phyloP scores from a whole-genome alignment of 2,888 invertebrate species.

The Incurvaria masculella region DNA sequence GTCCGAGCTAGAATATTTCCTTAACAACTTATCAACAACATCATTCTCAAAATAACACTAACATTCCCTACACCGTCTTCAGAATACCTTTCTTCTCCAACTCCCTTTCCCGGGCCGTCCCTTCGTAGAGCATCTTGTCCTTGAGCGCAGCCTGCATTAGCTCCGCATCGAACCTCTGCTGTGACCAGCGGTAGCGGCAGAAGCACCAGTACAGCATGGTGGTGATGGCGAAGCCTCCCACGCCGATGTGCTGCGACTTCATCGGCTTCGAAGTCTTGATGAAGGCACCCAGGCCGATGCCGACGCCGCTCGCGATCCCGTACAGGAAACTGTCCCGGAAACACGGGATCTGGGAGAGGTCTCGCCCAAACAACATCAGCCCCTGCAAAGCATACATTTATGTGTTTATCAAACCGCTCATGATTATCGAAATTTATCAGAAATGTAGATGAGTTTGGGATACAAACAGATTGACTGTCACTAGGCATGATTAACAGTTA shows the following conservation, averaged over 20 bases:
- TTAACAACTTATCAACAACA: too few species aligned
- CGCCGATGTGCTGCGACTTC: slow-evolving; percentile 62
- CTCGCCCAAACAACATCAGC: slow-evolving; percentile 64
- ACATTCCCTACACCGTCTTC: slow-evolving; percentile 19
- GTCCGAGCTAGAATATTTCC: too few species aligned
- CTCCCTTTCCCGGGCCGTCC: slow-evolving; percentile 53
- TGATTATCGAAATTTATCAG: too few species aligned
- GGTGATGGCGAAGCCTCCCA: slow-evolving; percentile 62
- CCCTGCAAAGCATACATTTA: too few species aligned
- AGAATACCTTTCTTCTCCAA: slow-evolving; percentile 25
- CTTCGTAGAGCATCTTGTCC: slow-evolving; percentile 60
- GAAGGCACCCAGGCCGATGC: slow-evolving; percentile 64
- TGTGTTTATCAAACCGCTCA: too few species aligned
- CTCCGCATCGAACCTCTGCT: slow-evolving; percentile 61
- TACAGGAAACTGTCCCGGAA: slow-evolving; percentile 74
- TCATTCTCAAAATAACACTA: slow-evolving; percentile 41
- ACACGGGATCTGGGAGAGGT: slow-evolving; percentile 74
- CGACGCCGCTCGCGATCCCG: slow-evolving; percentile 69
- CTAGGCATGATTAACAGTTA: too few species aligned
- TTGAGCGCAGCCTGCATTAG: slow-evolving; percentile 60
- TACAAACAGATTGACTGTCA: neutral
- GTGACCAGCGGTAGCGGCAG: slow-evolving; percentile 68
- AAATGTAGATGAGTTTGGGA: too few species aligned
- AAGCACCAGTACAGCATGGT: slow-evolving; percentile 68
- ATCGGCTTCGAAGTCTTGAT: slow-evolving; percentile 68